phyloP scores from a whole-genome alignment of 2,113 vertebrate species.

The Phrynosoma blainvillii region DNA sequence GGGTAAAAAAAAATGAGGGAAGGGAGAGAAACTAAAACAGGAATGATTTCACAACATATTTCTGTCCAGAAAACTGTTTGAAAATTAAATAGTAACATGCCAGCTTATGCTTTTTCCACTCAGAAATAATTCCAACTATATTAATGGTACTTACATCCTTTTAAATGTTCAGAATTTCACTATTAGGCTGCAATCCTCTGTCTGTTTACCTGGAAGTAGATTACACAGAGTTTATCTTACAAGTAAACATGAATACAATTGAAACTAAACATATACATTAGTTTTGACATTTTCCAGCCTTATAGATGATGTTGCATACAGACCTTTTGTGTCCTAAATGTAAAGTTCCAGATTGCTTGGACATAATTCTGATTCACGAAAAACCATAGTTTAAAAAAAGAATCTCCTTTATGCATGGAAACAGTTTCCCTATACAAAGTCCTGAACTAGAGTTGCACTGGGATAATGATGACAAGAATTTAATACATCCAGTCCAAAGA shows the following conservation, averaged over 20 bases:
- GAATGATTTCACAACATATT: neutral
- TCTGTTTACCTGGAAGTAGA: neutral
- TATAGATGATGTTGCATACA: neutral
- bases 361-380: neutral
- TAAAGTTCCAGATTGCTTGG: neutral
- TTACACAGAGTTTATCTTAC: neutral
- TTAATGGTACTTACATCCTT: neutral
- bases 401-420: neutral
- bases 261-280: neutral
- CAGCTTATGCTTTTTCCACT: neutral
- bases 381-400: neutral
- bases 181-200: neutral
- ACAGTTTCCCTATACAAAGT: neutral
- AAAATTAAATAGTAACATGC: no score
- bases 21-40: no score
- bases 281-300: neutral
- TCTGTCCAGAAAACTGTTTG: no score
- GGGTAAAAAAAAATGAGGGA: no score
- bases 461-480: slow-evolving; percentile 4
- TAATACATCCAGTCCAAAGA: neutral
- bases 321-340: neutral
- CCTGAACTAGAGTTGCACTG: neutral
- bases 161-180: neutral
- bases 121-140: neutral
- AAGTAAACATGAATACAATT: neutral